Evolutionary conservation across 2,888 invertebrate species (phyloP).

Genomic region (Ellobium chinense): DNA sequence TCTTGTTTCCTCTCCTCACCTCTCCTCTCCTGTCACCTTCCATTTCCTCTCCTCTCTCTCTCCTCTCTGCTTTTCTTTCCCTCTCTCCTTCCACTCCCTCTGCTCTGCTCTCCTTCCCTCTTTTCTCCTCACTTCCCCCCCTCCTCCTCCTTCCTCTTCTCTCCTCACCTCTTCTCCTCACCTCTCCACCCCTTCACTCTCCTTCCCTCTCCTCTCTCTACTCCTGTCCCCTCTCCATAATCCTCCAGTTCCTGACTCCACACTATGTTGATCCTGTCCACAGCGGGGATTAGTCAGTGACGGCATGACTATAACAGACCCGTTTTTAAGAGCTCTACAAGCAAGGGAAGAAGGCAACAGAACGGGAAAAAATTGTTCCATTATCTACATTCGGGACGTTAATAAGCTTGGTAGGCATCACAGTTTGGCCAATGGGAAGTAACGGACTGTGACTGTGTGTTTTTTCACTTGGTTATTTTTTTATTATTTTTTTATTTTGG

Average conservation of each 20-base stretch:
- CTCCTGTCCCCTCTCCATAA: not conserved
- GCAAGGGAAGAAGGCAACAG: not conserved
- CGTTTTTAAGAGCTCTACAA: no score
- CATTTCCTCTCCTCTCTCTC: not conserved
- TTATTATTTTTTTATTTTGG: no score
- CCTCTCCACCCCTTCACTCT: not conserved
- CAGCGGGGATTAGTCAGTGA: no score
- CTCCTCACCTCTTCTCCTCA: not conserved
- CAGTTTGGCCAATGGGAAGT: no score
- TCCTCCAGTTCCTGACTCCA: not conserved
- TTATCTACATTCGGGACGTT: no score
- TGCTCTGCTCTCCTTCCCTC: not conserved
- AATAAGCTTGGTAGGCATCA: no score
- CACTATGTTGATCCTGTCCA: no score
- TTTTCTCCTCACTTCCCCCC: not conserved
- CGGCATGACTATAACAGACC: no score
- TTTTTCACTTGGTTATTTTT: no score
- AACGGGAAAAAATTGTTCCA: not conserved
- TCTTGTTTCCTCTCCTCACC: no score
- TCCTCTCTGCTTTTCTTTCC: not conserved
- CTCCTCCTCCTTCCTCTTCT: not conserved
- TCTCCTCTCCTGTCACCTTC: constrained; percentile 21
- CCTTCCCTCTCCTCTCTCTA: not conserved
- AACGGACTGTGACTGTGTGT: no score
- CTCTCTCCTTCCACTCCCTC: not conserved